These are phyloP conservation scores for Dissostichus mawsoni DNA, from an alignment of 2,113 vertebrate genomes.

Conservation along the genomic window DNA sequence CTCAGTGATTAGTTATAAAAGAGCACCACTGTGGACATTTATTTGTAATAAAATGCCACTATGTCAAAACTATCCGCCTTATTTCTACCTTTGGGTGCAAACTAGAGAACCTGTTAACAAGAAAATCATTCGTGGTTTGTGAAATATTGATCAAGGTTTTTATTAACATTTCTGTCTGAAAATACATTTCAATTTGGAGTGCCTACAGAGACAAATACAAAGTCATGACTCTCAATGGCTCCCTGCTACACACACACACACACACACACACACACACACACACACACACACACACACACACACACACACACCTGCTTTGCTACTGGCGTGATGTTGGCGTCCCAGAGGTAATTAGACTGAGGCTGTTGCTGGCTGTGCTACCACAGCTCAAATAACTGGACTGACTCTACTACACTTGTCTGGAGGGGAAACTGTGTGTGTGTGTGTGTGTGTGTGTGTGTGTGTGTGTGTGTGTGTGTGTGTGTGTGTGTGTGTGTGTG, in stretches of 20 bases:
- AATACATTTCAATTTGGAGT: constrained; percentile 62
- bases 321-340: constrained; percentile 62
- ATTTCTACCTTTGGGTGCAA: constrained; percentile 35
- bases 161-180: constrained; percentile 58
- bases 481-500: constrained; percentile 13
- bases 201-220: constrained; percentile 52
- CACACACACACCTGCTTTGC: constrained; percentile 54
- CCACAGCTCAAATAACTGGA: constrained; percentile 73
- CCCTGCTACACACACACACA: background rate
- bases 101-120: constrained; percentile 49
- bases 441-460: constrained; percentile 11
- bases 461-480: constrained; percentile 9
- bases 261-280: too few species aligned
- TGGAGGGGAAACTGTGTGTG: constrained; percentile 21
- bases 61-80: constrained; percentile 4
- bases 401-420: constrained; percentile 68
- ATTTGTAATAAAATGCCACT: constrained; percentile 39
- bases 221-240: constrained; percentile 35
- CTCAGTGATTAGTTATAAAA: constrained; percentile 14
- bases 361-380: constrained; percentile 72
- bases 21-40: constrained; percentile 12
- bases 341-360: constrained; percentile 76
- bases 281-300: constrained; percentile 12
- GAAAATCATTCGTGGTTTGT: constrained; percentile 56
- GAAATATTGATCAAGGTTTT: constrained; percentile 67